Evolutionary conservation across 2,888 invertebrate genomes (phyloP).

Genomic region (Ectemnius lituratus): DNA sequence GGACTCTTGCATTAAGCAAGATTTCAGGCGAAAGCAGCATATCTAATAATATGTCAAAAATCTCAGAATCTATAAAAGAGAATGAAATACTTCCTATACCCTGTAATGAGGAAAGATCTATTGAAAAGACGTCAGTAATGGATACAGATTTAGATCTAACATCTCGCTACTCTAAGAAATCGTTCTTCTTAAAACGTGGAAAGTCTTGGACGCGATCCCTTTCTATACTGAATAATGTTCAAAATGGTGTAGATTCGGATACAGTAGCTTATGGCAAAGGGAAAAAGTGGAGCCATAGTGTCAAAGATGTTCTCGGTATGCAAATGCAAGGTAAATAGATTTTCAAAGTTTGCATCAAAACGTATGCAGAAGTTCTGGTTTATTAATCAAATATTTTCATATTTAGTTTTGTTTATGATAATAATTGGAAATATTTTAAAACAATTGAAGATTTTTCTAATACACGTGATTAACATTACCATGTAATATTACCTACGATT

Average conservation of each 20-base stretch:
- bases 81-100: slow-evolving; percentile 6
- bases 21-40: slow-evolving; percentile 37
- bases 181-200: slow-evolving; percentile 81
- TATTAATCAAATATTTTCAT: background rate
- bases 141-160: background rate
- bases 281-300: slow-evolving; percentile 80
- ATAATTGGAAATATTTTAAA: background rate
- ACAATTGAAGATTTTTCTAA: too few species aligned
- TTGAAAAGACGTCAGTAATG: slow-evolving; percentile 9
- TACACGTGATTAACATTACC: too few species aligned
- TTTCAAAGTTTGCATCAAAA: slow-evolving; percentile 23
- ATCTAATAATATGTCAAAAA: background rate
- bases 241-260: slow-evolving; percentile 77
- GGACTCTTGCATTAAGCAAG: slow-evolving; percentile 37
- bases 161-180: background rate
- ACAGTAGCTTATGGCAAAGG: slow-evolving; percentile 78
- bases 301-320: slow-evolving; percentile 79
- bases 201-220: slow-evolving; percentile 85
- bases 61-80: background rate
- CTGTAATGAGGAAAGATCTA: background rate
- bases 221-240: slow-evolving; percentile 80
- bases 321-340: slow-evolving; percentile 78
- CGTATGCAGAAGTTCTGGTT: slow-evolving; percentile 49
- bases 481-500: too few species aligned
- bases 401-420: slow-evolving; percentile 3